A percentile compares a stretch with the other conserved stretches of the same genome.
These are phyloP conservation scores for Cervus canadensis DNA, from an alignment of 2,113 vertebrate species.

Conservation along the genomic window DNA sequence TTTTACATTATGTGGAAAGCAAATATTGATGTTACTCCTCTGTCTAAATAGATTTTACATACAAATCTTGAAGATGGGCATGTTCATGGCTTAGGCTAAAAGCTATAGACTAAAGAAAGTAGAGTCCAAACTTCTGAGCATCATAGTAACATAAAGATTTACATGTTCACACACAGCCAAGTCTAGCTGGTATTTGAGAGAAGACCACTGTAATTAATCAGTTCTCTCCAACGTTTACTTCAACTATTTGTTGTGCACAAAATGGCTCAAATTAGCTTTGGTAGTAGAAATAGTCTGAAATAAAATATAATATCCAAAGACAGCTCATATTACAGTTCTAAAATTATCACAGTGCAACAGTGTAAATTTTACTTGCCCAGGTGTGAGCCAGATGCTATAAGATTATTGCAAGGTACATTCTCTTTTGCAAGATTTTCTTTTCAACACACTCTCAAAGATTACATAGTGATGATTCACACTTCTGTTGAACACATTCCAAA, in stretches of 20 bases:
- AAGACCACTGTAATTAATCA: background rate
- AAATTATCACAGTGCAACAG: background rate
- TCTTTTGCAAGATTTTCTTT: constrained; percentile 52
- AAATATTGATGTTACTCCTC: background rate
- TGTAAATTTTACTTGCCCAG: constrained; percentile 33
- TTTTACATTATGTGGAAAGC: background rate
- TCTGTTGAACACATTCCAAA: constrained; percentile 54
- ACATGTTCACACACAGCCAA: background rate
- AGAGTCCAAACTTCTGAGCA: background rate
- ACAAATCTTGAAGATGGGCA: background rate
- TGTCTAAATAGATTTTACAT: background rate
- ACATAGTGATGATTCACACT: constrained; percentile 20
- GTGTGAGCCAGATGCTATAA: constrained; percentile 50
- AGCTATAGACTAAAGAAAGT: background rate
- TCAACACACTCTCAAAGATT: constrained; percentile 5
- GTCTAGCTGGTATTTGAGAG: background rate
- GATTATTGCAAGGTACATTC: constrained; percentile 48
- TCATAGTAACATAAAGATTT: background rate
- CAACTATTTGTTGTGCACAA: background rate
- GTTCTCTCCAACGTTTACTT: background rate
- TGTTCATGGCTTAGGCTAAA: background rate
- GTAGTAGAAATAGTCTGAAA: background rate
- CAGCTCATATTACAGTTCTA: background rate
- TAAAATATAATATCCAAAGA: background rate
- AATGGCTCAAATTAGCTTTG: background rate